Evolutionary conservation across 2,797 vertebrate species (phyloP), one percentile per base, ranked within the genome.

Genomic region (Delichon dasypus): DNA sequence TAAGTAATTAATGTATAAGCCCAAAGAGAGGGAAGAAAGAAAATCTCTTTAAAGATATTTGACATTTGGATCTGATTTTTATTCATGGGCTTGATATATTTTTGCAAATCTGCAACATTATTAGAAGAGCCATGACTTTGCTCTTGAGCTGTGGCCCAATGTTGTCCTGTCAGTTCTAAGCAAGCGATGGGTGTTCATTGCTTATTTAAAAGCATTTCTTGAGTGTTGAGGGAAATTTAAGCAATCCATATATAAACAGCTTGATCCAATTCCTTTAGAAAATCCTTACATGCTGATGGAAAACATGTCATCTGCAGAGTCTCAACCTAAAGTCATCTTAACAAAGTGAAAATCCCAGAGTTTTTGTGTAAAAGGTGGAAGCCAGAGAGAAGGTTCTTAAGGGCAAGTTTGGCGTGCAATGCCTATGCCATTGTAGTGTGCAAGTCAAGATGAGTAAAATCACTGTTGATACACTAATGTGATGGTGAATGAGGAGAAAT

Each of bases 111-210:
- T 83, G 11, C 21, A 85, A 5, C 29, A 34, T 18, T 67, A 30
- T 40, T 18, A 45, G 36, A 29, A 74, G 21, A 83, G 36, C 6
- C 44, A 29, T 1, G 2, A 22, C 27, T 76, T 82, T 27, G 13
- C 10, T 67, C 42, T 53, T 74, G 38, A 78, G 45, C 17, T 32
- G 30, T 58, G 14, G 20, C 20, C 40, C 29, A 55, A 13, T 17
- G n/a, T 48, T 80, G 11, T 18, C 40, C 48, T 76, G 64, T 20
- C 44, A 22, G 14, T 77, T 74, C 62, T 55, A 71, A 36, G 20
- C 40, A 77, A 80, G 13, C 0, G 0, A 9, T 47, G 19, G 13
- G 16, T 12, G 5, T 25, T 42, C 8, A 15, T 0, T 25, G 5
- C 13, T 55, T 13, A 65, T 78, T 75, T 80, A 20, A 84, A 83